Conservation (phyloP, 2,888 invertebrate species). For the Zootermopsis nevadensis region DNA sequence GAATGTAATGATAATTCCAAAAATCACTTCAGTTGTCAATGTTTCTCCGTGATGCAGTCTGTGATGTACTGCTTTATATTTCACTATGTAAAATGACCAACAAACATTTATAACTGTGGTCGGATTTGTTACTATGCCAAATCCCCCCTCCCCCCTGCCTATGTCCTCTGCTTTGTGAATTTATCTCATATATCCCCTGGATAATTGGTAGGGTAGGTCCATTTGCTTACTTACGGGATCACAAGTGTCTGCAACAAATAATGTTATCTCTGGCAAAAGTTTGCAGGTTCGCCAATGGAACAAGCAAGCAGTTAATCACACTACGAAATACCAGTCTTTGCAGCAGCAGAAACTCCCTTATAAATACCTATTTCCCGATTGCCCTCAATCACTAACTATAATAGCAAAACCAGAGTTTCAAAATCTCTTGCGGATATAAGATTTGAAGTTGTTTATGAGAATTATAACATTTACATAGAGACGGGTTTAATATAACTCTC, state of each 20-base stretch:
- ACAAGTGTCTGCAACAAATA: neutral
- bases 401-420: neutral
- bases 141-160: neutral
- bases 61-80: too few species aligned
- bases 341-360: neutral
- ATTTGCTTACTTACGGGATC: neutral
- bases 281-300: neutral
- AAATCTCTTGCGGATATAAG: slow-evolving; percentile 14
- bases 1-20: too few species aligned
- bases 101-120: too few species aligned
- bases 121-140: too few species aligned
- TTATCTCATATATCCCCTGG: neutral
- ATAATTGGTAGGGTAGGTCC: neutral
- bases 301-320: slow-evolving; percentile 8
- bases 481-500: neutral
- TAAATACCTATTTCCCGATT: neutral
- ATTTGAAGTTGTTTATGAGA: neutral
- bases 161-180: neutral
- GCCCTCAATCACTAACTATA: neutral
- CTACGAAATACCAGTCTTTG: slow-evolving; percentile 1
- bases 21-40: too few species aligned
- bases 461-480: slow-evolving; percentile 1
- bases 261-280: neutral
- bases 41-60: too few species aligned
- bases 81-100: too few species aligned